Evolutionary conservation across 2,113 vertebrate species (phyloP).

Genomic region (Antennarius striatus): DNA sequence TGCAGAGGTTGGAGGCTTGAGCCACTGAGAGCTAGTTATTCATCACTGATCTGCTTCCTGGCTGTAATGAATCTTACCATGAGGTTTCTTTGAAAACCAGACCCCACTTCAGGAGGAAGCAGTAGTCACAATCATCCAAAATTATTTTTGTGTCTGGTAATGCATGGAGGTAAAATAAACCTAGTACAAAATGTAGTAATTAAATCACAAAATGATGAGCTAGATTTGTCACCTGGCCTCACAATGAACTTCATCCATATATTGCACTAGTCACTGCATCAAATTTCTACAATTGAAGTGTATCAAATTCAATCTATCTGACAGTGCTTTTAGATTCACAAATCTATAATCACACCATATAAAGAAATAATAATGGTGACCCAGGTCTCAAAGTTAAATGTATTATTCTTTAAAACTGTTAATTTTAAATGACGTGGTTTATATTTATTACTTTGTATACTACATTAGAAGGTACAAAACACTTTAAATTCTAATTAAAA

Average conservation of each 20-base stretch:
- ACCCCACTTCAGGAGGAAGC: slow-evolving; percentile 28
- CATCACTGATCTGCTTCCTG: slow-evolving; percentile 63
- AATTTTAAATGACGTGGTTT: no score
- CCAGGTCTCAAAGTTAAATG: no score
- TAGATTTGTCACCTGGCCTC: no score
- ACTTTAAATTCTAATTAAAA: slow-evolving; percentile 32
- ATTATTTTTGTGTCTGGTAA: background rate
- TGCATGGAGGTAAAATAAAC: background rate
- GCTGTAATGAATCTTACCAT: slow-evolving; percentile 70
- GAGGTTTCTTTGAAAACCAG: slow-evolving; percentile 42
- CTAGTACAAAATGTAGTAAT: background rate
- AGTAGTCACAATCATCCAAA: slow-evolving; percentile 24
- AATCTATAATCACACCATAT: no score
- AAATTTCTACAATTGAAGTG: no score
- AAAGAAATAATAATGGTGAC: no score
- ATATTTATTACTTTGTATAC: slow-evolving; percentile 5
- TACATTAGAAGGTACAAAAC: slow-evolving; percentile 16
- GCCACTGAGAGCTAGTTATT: slow-evolving; percentile 63
- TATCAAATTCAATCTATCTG: no score
- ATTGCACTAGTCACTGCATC: no score
- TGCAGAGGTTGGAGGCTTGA: slow-evolving; percentile 63
- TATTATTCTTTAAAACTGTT: background rate
- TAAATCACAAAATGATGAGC: no score
- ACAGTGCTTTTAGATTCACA: no score
- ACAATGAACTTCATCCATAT: no score